Percentiles rank a stretch among this genome's conserved stretches.
Conservation (phyloP, 1,140 invertebrate genomes). For the Geopemphigus sp. region DNA sequence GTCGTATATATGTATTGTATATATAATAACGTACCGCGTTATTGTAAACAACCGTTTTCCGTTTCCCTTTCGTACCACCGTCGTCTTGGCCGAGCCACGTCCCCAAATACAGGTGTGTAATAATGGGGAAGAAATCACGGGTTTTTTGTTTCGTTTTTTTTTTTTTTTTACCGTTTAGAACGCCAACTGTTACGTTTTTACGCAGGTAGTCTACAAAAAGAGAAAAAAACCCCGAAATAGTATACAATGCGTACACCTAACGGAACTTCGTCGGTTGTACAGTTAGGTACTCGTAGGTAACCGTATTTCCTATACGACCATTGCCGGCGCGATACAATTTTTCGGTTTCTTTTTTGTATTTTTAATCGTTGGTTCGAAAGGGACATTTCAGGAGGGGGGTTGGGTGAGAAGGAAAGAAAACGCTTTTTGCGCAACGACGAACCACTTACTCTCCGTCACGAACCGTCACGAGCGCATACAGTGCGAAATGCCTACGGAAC, state of each 20-base stretch:
- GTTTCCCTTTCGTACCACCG: constrained; percentile 37
- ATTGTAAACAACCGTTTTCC: constrained; percentile 30
- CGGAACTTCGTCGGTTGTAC: constrained; percentile 1
- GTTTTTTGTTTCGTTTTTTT: neutral
- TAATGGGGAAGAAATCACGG: constrained; percentile 20
- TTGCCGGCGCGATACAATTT: neutral
- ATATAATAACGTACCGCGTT: too few relatives aligned
- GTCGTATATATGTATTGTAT: too few relatives aligned
- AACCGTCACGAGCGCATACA: too few relatives aligned
- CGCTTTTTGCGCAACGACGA: too few relatives aligned
- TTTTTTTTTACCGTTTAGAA: neutral
- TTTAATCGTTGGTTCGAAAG: neutral
- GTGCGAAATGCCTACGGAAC: too few relatives aligned
- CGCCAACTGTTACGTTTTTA: constrained; percentile 43
- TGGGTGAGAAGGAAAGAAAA: too few relatives aligned
- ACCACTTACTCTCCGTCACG: too few relatives aligned
- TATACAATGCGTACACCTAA: constrained; percentile 15
- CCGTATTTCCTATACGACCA: neutral
- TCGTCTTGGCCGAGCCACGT: neutral
- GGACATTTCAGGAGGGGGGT: neutral
- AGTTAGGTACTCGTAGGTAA: constrained; percentile 7
- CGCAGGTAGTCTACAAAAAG: neutral
- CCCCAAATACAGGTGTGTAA: neutral
- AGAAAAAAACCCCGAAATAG: neutral
- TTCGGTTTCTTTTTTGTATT: neutral